phyloP scores from a whole-genome alignment of 2,888 invertebrate genomes.

The Xylocampa areola region DNA sequence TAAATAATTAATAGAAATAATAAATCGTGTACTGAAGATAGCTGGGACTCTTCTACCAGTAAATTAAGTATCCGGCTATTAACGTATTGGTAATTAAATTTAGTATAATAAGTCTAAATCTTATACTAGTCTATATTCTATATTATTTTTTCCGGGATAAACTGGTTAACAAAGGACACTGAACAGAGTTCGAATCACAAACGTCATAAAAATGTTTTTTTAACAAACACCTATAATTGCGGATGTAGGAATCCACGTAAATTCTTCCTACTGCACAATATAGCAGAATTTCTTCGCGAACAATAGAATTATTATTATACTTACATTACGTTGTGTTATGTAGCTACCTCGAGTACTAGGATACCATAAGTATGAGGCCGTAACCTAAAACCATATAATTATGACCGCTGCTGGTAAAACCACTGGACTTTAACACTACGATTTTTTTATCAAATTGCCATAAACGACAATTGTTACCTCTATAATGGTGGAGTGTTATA shows the following conservation, averaged over 20 bases:
- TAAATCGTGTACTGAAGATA: too few species aligned
- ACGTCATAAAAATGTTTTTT: slow-evolving; percentile 1
- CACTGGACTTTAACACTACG: too few species aligned
- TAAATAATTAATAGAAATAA: too few species aligned
- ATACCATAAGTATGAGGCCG: slow-evolving; percentile 19
- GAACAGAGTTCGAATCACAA: background rate
- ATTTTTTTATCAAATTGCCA: background rate
- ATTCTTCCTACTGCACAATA: slow-evolving; percentile 29
- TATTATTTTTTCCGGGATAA: too few species aligned
- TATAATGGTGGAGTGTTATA: slow-evolving; percentile 6
- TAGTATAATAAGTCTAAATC: too few species aligned
- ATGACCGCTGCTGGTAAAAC: slow-evolving; percentile 5
- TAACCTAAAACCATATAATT: slow-evolving; percentile 21
- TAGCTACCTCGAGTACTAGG: slow-evolving; percentile 11
- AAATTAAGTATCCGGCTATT: too few species aligned
- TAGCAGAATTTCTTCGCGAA: slow-evolving; percentile 25
- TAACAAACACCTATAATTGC: slow-evolving; percentile 23
- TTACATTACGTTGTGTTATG: slow-evolving; percentile 18
- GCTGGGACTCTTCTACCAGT: too few species aligned
- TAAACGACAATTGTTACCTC: slow-evolving; percentile 15
- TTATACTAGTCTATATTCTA: too few species aligned
- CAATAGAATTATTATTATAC: slow-evolving; percentile 54
- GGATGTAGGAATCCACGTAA: slow-evolving; percentile 16
- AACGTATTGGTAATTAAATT: too few species aligned
- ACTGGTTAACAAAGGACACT: too few species aligned